Evolutionary conservation across 2,113 vertebrate species (phyloP).

Genomic region (Nibea albiflora): DNA sequence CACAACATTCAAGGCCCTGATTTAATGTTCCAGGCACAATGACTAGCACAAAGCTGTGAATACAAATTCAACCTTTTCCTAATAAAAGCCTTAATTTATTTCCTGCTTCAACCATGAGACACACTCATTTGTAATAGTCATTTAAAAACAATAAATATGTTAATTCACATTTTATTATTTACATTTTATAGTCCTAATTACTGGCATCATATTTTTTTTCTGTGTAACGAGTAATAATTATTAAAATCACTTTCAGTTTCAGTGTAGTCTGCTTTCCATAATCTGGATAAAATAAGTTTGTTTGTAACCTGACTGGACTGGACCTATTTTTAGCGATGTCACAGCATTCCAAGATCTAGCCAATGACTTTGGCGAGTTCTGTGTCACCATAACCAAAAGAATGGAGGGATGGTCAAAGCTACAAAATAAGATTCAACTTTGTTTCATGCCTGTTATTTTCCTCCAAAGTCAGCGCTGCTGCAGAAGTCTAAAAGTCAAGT

Average conservation of each 20-base stretch:
- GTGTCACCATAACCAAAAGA: neutral
- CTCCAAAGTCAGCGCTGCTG: neutral
- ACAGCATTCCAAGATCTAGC: neutral
- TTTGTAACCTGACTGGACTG: neutral
- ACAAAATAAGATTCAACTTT: neutral
- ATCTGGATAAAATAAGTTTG: neutral
- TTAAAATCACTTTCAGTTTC: neutral
- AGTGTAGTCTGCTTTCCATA: too few relatives aligned
- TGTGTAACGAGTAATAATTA: neutral
- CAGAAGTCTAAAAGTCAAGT: neutral
- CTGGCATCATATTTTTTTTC: neutral
- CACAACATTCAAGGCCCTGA: too few relatives aligned
- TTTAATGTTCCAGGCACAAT: neutral
- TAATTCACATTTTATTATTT: neutral
- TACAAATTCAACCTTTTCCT: neutral
- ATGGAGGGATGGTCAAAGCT: neutral
- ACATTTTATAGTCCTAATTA: neutral
- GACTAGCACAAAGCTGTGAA: neutral
- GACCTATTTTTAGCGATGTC: neutral
- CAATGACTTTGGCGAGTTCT: neutral
- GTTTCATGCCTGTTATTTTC: neutral
- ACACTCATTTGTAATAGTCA: neutral
- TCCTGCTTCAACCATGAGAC: neutral
- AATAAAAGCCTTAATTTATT: neutral
- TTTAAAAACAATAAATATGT: neutral